These are phyloP conservation scores for Luffia ferchaultella DNA, from an alignment of 2,888 invertebrate genomes.

Conservation along the genomic window DNA sequence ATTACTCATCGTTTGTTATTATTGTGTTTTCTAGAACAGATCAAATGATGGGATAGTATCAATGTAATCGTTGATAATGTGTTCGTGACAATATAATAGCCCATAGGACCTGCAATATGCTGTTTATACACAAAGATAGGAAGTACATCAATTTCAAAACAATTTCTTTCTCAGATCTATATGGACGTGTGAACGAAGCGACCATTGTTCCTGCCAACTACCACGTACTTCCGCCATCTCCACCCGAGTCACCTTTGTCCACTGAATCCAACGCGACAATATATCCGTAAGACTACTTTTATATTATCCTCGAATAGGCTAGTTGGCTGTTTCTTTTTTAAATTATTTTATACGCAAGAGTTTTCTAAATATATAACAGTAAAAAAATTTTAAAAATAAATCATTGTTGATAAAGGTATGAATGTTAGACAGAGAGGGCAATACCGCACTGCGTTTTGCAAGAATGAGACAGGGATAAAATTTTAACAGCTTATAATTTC, in stretches of 20 bases:
- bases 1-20: no score
- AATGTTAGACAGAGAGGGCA: no score
- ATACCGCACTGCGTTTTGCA: no score
- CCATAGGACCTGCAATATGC: no score
- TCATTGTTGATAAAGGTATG: not conserved
- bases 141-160: not conserved
- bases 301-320: conserved; percentile 1
- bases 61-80: no score
- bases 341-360: conserved; percentile 1
- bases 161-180: conserved; percentile 70
- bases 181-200: conserved; percentile 94
- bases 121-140: no score
- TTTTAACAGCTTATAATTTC: not conserved
- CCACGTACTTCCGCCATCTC: conserved; percentile 65
- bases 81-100: no score
- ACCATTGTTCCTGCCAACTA: conserved; percentile 80
- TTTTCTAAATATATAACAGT: not conserved
- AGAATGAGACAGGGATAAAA: no score
- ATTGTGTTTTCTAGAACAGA: no score
- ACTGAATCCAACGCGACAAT: conserved; percentile 75
- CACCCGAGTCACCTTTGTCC: conserved; percentile 72
- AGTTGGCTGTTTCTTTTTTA: not conserved
- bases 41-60: no score
- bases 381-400: not conserved
- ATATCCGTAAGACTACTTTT: conserved; percentile 39